Base-by-base conservation (phyloP, 2,113 vertebrate genomes). In the Calyptomena viridis region DNA sequence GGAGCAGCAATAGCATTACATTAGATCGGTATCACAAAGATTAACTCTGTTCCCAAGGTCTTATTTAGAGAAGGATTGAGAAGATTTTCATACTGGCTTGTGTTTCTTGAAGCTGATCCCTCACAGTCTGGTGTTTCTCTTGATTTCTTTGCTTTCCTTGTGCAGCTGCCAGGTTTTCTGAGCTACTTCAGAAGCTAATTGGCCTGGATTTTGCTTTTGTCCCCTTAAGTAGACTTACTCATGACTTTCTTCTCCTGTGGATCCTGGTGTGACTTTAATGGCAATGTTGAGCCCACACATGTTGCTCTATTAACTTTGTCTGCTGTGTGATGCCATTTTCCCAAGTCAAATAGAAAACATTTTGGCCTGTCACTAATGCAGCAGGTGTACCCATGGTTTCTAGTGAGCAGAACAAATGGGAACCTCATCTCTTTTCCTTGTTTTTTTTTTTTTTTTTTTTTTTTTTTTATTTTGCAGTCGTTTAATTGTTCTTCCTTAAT, bases 121-220 rank as follows among this genome's bases (percentile, higher is more conserved):
- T 74, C 82, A 55, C 59, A 74, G 63, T 39, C 50, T 91, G 60
- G 16, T 74, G 39, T 91, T 92, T 90, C 67, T 83, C 68, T 66
- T 52, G 39, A 67, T 79, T 90, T 64, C 66, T 76, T 83, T 18
- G 3, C 33, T 93, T 93, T 80, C 64, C 47, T 74, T 67, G 30
- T 80, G 35, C 44, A 71, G 90, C 33, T 95, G 87, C 71, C 81
- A 83, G 63, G 31, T 91, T 95, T 94, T 75, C 62, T 89, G 66
- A 73, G 63, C 67, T 91, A 58, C 74, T 67, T 85, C 55, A 83
- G 78, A 87, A 93, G 71, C 14, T 77, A 88, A 77, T 42, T 90
- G 78, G 50, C 47, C 55, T 59, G 42, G 47, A 88, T 71, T 91
- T 95, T 83, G 33, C 63, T 53, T 82, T 94, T 90, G 30, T 91